A percentile compares a stretch with the other conserved stretches of the same genome.
phyloP scores from a whole-genome alignment of 2,888 invertebrate species.

The Ophion ventricosus region DNA sequence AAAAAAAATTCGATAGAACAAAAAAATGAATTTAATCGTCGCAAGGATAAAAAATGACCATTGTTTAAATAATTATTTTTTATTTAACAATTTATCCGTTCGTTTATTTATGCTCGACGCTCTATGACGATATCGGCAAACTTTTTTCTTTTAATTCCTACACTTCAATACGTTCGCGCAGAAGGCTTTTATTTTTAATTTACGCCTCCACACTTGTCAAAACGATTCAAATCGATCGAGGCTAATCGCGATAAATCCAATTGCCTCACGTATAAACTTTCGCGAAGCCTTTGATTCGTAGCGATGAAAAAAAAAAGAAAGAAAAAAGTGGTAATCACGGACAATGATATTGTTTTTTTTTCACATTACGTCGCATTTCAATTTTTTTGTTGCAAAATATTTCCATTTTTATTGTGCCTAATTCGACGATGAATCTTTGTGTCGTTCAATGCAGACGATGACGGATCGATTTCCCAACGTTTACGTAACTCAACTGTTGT shows the following conservation, averaged over 20 bases:
- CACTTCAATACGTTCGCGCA: neutral
- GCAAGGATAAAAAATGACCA: no score
- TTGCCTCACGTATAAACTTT: neutral
- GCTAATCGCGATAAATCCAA: constrained; percentile 23
- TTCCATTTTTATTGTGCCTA: neutral
- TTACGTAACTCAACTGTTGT: constrained; percentile 24
- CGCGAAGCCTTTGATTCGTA: no score
- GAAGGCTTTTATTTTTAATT: constrained; percentile 20
- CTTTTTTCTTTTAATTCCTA: no score
- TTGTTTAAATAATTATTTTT: no score
- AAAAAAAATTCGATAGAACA: no score
- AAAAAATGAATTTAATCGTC: no score
- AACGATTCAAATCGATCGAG: constrained; percentile 12
- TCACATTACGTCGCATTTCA: neutral
- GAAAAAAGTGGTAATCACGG: no score
- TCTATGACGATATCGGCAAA: no score
- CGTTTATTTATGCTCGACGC: no score
- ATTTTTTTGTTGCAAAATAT: neutral
- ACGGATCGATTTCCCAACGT: constrained; percentile 5
- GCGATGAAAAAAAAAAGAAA: no score
- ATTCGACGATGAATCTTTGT: neutral
- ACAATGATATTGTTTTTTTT: neutral
- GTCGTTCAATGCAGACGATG: neutral
- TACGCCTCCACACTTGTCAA: constrained; percentile 18
- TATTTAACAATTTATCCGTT: no score